phyloP scores from a whole-genome alignment of 2,888 invertebrate genomes.

The Altica lythri region DNA sequence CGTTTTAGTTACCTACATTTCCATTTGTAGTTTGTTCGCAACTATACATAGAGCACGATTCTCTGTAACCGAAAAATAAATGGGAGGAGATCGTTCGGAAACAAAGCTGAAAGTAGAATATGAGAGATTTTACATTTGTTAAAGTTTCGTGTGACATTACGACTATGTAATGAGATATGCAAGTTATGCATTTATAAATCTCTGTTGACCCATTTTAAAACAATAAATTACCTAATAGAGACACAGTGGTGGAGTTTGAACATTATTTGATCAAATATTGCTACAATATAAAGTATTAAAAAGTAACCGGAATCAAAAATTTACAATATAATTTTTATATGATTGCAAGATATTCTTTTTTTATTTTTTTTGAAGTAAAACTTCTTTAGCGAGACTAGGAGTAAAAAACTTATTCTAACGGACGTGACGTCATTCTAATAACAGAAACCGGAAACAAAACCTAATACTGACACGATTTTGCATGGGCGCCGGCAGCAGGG shows the following conservation, averaged over 20 bases:
- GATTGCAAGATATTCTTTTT: too few species aligned
- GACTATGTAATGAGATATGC: constrained; percentile 42
- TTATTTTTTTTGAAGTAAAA: too few species aligned
- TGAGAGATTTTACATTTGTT: constrained; percentile 35
- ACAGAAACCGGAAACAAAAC: too few species aligned
- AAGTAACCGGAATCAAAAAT: too few species aligned
- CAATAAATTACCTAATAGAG: constrained; percentile 49
- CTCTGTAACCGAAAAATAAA: too few species aligned
- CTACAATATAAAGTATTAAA: too few species aligned
- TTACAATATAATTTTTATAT: too few species aligned
- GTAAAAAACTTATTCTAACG: too few species aligned
- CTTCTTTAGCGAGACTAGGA: too few species aligned
- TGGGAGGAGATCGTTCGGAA: constrained; percentile 4
- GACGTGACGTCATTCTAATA: too few species aligned
- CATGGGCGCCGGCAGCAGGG: too few species aligned
- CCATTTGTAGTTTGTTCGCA: background rate
- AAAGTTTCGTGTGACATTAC: constrained; percentile 38
- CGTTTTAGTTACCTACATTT: background rate
- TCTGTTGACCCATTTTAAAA: constrained; percentile 45
- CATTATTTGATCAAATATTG: background rate
- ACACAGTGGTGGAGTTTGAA: background rate
- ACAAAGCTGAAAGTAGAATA: constrained; percentile 20
- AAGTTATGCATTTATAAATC: constrained; percentile 48
- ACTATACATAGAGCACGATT: background rate
- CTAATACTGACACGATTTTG: too few species aligned